These are phyloP conservation scores for Donacobius atricapilla DNA, from an alignment of 2,113 vertebrate species.

Conservation along the genomic window DNA sequence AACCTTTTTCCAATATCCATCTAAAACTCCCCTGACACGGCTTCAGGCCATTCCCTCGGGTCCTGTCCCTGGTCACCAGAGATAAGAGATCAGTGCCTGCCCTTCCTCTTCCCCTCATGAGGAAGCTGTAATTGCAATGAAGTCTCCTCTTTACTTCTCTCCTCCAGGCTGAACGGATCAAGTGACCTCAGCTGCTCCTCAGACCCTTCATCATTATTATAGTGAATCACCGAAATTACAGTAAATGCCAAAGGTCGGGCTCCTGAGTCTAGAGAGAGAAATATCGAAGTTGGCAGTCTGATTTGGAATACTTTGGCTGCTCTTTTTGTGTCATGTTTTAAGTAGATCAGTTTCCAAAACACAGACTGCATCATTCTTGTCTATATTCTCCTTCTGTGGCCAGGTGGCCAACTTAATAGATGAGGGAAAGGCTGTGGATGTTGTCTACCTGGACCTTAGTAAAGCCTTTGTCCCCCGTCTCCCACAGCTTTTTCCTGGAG, in stretches of 20 bases:
- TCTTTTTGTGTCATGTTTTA: neutral
- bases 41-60: accelerated
- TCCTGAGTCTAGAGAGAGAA: neutral
- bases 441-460: neutral
- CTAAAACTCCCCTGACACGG: neutral
- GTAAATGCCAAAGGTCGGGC: neutral
- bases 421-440: neutral
- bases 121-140: neutral
- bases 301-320: neutral
- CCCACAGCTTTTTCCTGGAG: neutral
- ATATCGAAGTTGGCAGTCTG: accelerated
- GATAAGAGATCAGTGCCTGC: neutral
- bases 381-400: neutral
- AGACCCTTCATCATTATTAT: neutral
- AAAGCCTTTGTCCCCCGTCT: neutral
- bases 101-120: accelerated
- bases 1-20: neutral
- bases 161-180: neutral
- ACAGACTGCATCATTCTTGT: neutral
- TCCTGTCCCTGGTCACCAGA: neutral
- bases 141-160: neutral
- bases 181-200: neutral
- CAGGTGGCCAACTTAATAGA: no score
- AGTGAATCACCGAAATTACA: neutral
- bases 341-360: neutral